Evolutionary conservation across 2,113 vertebrate species (phyloP).

Genomic region (Rhabdomys dilectus): DNA sequence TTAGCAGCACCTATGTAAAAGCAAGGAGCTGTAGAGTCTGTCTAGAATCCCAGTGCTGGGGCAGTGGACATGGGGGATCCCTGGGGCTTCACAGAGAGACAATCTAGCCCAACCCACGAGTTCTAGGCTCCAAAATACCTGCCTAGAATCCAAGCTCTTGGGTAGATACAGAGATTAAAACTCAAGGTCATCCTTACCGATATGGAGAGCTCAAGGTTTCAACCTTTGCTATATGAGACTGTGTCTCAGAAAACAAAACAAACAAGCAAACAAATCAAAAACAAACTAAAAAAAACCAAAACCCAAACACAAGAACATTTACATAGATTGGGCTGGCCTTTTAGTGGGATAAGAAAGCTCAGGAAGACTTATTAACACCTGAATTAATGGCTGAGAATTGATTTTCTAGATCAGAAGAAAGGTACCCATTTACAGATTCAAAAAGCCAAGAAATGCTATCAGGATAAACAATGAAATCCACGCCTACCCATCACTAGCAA

Average conservation of each 20-base stretch:
- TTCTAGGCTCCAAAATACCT: not conserved
- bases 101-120: not conserved
- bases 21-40: too few species aligned
- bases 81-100: not conserved
- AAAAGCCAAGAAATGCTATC: not conserved
- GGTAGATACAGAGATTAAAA: not conserved
- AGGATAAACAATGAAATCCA: not conserved
- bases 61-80: not conserved
- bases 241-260: not conserved
- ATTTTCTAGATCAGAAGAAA: not conserved
- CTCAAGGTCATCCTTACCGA: not conserved
- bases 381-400: not conserved
- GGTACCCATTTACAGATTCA: not conserved
- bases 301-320: not conserved
- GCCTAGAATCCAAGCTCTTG: not conserved
- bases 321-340: not conserved
- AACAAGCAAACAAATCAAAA: too few species aligned
- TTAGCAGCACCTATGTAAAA: not conserved
- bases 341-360: not conserved
- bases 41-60: not conserved
- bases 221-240: not conserved
- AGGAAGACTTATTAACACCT: not conserved
- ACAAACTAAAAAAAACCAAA: not conserved
- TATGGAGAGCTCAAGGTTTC: not conserved
- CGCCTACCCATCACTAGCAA: not conserved